A percentile compares a stretch with the other conserved stretches of the same genome.
phyloP scores from a whole-genome alignment of 2,888 invertebrate genomes.

The Chymomyza procnemis region DNA sequence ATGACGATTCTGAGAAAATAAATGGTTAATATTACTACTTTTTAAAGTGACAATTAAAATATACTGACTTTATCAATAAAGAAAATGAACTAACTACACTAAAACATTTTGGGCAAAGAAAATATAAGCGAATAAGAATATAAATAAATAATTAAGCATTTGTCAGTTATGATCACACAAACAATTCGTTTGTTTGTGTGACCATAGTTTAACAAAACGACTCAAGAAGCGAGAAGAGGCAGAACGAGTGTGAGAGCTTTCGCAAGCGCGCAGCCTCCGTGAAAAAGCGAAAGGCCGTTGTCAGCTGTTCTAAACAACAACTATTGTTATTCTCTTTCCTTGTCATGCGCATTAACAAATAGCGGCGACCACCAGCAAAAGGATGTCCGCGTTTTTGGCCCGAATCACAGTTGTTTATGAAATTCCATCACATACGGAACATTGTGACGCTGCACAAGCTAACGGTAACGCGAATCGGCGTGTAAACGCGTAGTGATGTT shows the following conservation, averaged over 20 bases:
- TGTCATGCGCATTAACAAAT: neutral
- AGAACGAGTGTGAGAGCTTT: slow-evolving; percentile 33
- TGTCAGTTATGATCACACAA: neutral
- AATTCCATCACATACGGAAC: slow-evolving; percentile 54
- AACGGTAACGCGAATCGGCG: slow-evolving; percentile 12
- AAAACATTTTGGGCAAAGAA: no score
- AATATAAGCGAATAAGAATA: no score
- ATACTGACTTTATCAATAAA: no score
- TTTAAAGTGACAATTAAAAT: no score
- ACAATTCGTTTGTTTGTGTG: neutral
- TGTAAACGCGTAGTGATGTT: slow-evolving; percentile 13
- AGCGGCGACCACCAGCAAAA: slow-evolving; percentile 33
- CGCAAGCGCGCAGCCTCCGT: slow-evolving; percentile 40
- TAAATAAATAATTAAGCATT: neutral
- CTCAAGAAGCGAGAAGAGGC: neutral
- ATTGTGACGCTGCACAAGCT: slow-evolving; percentile 8
- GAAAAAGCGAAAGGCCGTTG: slow-evolving; percentile 13
- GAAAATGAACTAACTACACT: no score
- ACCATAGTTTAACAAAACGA: neutral
- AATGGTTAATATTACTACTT: no score
- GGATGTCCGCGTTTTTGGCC: slow-evolving; percentile 52
- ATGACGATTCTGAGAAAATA: no score
- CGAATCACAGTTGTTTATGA: slow-evolving; percentile 55
- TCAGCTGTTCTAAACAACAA: slow-evolving; percentile 37
- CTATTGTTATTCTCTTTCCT: slow-evolving; percentile 2